Evolutionary conservation across 1,140 invertebrate species (phyloP).

Genomic region (Eumeta japonica): DNA sequence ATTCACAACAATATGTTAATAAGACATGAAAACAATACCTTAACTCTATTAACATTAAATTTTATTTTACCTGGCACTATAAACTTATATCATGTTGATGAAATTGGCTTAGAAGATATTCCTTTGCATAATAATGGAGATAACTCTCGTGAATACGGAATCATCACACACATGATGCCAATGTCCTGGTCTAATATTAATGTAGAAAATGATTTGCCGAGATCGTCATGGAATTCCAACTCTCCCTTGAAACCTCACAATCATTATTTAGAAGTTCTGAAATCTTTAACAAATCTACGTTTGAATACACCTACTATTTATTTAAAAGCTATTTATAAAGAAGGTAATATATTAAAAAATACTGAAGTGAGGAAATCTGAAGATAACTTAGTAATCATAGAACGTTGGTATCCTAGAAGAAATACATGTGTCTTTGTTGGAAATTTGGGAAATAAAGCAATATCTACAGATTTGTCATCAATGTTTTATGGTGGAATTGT

Average conservation of each 20-base stretch:
- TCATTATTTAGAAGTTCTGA: conserved; percentile 52
- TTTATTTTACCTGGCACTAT: conserved; percentile 78
- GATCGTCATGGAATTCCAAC: conserved; percentile 63
- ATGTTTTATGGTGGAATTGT: conserved; percentile 75
- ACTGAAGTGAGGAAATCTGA: conserved; percentile 63
- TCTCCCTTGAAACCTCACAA: conserved; percentile 44
- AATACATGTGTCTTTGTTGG: conserved; percentile 72
- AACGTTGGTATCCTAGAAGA: conserved; percentile 73
- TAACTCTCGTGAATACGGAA: conserved; percentile 63
- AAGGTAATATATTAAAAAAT: conserved; percentile 62
- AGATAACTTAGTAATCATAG: conserved; percentile 67
- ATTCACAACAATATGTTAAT: conserved; percentile 61
- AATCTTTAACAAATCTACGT: conserved; percentile 60
- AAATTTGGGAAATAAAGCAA: conserved; percentile 63
- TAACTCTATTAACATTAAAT: conserved; percentile 65
- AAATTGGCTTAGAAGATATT: conserved; percentile 61
- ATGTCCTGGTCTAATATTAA: conserved; percentile 58
- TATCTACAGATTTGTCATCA: conserved; percentile 68
- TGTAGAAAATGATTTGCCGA: conserved; percentile 19
- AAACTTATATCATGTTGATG: conserved; percentile 80
- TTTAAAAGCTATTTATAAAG: conserved; percentile 65
- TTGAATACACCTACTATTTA: conserved; percentile 67
- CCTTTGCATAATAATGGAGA: conserved; percentile 48
- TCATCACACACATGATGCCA: conserved; percentile 65
- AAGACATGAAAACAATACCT: conserved; percentile 60